Base-by-base conservation (phyloP, 2,888 invertebrate genomes). In the Lasioglossum marginatum region DNA sequence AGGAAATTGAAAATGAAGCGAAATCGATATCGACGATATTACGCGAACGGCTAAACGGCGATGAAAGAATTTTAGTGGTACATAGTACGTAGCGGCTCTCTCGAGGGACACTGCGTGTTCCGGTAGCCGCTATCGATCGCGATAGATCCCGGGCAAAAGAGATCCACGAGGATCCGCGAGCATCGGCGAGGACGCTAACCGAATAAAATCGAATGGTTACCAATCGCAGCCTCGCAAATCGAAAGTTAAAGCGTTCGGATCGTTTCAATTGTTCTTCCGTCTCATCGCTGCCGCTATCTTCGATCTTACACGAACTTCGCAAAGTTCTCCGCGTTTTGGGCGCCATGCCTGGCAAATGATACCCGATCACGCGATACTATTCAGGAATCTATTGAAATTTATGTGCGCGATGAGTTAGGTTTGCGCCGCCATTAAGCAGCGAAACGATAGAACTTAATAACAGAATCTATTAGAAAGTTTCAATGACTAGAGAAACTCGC, bases 221-320 rank as follows among this genome's bases (percentile, higher is more conserved):
- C 31, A 31, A 12, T 23, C 31, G n/a, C 48, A 27, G 40, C n/a
- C 63, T 27, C 60, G 63, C 40, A 40, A 70, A 77, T 37, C 68
- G 34, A 52, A 52, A 70, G 78, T 57, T 78, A 71, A 78, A 71
- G 31, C 43, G 80, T 12, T 52, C 43, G n/a, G 34, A n/a, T 79
- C 43, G 83, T 70, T 82, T 70, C 57, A 31, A 68, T 37, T 34
- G 66, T 68, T 68, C 66, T 60, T 81, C 79, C 82, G 76, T 78
- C 81, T 79, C 83, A 79, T 85, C 81, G 81, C 48, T 70, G 66
- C 85, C 82, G 79, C 87, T 89, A 89, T 89, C 85, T 77, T 8
- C 83, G 80, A 89, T 85, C 79, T 81, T 75, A 57, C 70, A 81
- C 68, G 83, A 87, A 82, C 83, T 68, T 75, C 79, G 66, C 45